Percentiles rank a stretch among this genome's conserved stretches.
Conservation (phyloP, 2,113 vertebrate species). For the Psilopsiagon aurifrons region DNA sequence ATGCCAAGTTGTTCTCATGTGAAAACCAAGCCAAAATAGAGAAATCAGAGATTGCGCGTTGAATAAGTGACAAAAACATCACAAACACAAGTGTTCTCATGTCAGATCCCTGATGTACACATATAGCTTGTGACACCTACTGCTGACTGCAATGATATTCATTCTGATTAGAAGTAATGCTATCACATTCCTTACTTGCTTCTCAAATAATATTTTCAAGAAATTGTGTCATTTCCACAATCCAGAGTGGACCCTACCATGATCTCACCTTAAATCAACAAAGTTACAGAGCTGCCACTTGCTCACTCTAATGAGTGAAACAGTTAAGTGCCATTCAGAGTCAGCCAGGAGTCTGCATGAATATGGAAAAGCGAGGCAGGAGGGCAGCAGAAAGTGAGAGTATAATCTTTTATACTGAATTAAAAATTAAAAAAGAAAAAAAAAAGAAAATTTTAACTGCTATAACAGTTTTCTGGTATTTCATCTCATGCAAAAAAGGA, state of each 20-base stretch:
- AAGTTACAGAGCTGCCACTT: neutral
- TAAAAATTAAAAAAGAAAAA: neutral
- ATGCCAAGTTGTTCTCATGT: neutral
- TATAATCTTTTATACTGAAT: neutral
- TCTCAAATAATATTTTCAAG: neutral
- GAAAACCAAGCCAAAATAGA: neutral
- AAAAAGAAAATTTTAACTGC: neutral
- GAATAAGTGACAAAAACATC: constrained; percentile 24
- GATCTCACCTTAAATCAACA: constrained; percentile 18
- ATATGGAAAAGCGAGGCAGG: constrained; percentile 45
- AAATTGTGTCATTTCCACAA: neutral
- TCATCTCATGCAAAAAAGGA: neutral
- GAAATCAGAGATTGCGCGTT: neutral
- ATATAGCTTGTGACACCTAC: constrained; percentile 40
- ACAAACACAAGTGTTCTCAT: neutral
- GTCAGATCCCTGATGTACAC: constrained; percentile 32
- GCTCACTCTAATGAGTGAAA: constrained; percentile 34
- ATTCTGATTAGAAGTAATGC: constrained; percentile 19
- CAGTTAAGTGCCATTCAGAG: constrained; percentile 32
- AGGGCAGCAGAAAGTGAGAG: constrained; percentile 39
- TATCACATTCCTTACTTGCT: neutral
- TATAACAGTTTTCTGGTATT: neutral
- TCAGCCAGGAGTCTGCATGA: constrained; percentile 28
- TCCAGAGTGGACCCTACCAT: neutral
- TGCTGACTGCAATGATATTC: constrained; percentile 42